Conservation (phyloP, 2,888 invertebrate species). For the Blastobasis lacticolella region DNA sequence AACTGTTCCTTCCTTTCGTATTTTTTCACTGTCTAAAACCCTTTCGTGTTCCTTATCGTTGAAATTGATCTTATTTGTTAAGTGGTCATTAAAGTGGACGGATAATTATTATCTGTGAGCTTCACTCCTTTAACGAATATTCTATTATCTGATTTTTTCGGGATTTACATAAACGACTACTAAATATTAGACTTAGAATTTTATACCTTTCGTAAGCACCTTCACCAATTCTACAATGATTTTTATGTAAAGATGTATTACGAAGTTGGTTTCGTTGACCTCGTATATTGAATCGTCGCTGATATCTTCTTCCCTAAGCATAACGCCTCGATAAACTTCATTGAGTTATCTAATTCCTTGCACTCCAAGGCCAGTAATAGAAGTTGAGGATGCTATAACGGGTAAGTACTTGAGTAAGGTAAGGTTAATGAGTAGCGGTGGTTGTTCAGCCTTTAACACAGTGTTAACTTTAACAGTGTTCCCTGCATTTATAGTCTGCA, state of each 20-base stretch:
- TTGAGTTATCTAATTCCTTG: slow-evolving; percentile 23
- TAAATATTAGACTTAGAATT: no score
- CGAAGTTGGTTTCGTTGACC: no score
- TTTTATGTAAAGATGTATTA: no score
- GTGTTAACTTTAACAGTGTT: no score
- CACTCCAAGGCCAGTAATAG: slow-evolving; percentile 17
- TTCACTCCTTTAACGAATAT: no score
- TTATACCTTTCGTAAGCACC: no score
- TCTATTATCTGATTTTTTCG: no score
- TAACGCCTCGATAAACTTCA: slow-evolving; percentile 22
- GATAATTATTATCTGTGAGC: not conserved
- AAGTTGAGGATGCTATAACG: slow-evolving; percentile 20
- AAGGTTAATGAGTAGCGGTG: not conserved
- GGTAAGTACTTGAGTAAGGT: slow-evolving; percentile 7
- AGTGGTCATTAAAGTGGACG: not conserved
- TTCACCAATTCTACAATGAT: no score
- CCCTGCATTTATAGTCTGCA: not conserved
- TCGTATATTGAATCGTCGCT: not conserved
- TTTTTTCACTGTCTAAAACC: not conserved
- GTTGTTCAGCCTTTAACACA: not conserved
- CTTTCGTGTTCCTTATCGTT: slow-evolving; percentile 4
- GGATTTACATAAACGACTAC: no score
- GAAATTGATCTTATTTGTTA: not conserved
- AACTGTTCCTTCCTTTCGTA: no score
- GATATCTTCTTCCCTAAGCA: slow-evolving; percentile 13